Evolutionary conservation across 2,888 invertebrate genomes (phyloP), one percentile per base, ranked within the genome.

Genomic region (Pogonocherus hispidulus): DNA sequence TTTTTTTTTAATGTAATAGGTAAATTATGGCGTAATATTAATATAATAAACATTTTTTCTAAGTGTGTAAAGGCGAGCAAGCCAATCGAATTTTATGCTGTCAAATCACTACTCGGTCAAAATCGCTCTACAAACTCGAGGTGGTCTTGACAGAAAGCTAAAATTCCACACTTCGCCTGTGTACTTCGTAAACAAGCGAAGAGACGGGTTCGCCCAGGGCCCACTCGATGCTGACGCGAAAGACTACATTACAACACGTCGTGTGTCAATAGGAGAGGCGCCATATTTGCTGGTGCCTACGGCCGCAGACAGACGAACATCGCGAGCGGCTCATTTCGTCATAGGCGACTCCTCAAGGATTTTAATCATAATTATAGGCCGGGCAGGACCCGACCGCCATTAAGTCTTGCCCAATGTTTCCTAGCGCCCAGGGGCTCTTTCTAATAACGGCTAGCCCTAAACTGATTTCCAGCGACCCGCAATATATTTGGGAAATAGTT

Each of bases 211-310:
- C n/a, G 22, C 5, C 22, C 23, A 51, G 49, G 6, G 23, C n/a
- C 23, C 23, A 14, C 23, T 51, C 9, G 49, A 51, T 22, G n/a
- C 49, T 22, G 1, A 5, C 8, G 32, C 8, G 32, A 32, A 11
- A 32, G 32, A 51, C n/a, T n/a, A n/a, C 5, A 23, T 51, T 23
- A 23, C 49, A 51, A 51, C 49, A 51, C 23, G 16, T 2, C 54
- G 52, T 73, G 72, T 73, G 76, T 76, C 76, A 77, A 76, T 75
- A 73, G 64, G 71, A 73, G 73, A 75, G 79, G 79, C 79, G 79
- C 79, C 79, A 78, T 77, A 72, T 76, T 76, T 74, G 76, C 64
- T 62, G 55, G 60, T 55, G 63, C 76, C 77, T 69, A 69, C 71
- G 72, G 74, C 75, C 71, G 16, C 51, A 76, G 76, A 76, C 75